A percentile compares a stretch with the other conserved stretches of the same genome.
Conservation (phyloP, 2,888 invertebrate genomes). For the Hyles lineata region DNA sequence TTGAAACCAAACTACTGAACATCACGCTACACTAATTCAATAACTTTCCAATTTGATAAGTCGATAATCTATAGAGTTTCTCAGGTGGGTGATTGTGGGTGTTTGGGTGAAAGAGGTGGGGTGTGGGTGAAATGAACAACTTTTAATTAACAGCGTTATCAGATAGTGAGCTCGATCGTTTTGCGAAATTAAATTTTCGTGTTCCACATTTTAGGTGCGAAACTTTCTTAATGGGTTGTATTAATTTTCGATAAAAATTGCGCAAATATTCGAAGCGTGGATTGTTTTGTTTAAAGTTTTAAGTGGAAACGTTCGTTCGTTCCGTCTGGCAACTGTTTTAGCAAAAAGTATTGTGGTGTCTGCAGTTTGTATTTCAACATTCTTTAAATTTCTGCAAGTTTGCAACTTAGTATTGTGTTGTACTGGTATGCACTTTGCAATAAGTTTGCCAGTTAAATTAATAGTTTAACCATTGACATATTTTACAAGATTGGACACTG, state of each 20-base stretch:
- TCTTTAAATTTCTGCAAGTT: not conserved
- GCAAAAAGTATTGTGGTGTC: not conserved
- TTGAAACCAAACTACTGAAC: not conserved
- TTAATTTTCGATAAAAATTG: conserved; percentile 11
- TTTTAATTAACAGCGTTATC: conserved; percentile 59
- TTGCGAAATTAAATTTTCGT: conserved; percentile 43
- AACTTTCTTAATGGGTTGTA: conserved; percentile 30
- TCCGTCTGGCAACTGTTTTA: not conserved
- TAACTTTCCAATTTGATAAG: conserved; percentile 21
- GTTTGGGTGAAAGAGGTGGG: not conserved
- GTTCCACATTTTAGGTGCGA: conserved; percentile 31
- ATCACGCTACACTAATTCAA: conserved; percentile 9
- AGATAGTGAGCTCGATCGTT: conserved; percentile 41
- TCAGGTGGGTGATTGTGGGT: not conserved
- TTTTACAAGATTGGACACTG: too few relatives aligned
- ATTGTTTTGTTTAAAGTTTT: conserved; percentile 14
- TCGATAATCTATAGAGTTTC: conserved; percentile 19
- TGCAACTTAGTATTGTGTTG: too few relatives aligned
- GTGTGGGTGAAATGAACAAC: conserved; percentile 44
- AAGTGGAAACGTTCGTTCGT: conserved; percentile 13
- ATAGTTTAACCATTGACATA: too few relatives aligned
- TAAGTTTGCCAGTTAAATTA: too few relatives aligned
- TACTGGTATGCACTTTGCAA: too few relatives aligned
- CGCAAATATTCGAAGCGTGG: not conserved
- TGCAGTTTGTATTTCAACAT: not conserved